phyloP scores from a whole-genome alignment of 2,113 vertebrate species.

The Taxidea taxus region DNA sequence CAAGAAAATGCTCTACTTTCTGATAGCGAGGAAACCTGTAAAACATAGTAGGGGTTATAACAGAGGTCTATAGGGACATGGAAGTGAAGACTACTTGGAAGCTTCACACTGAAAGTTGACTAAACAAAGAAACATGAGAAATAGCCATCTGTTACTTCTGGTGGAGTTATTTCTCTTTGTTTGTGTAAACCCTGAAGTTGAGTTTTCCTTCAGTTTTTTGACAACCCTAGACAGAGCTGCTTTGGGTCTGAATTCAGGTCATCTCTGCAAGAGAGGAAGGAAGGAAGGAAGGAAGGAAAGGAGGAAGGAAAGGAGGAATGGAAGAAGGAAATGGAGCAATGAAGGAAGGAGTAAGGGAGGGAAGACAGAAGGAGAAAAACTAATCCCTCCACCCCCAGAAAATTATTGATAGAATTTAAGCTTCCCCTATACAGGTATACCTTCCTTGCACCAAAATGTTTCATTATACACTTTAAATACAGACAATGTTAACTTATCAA shows the following conservation, averaged over 20 bases:
- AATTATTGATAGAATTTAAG: background rate
- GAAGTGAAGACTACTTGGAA: background rate
- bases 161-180: background rate
- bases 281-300: background rate
- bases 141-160: background rate
- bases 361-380: background rate
- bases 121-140: background rate
- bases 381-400: background rate
- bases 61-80: background rate
- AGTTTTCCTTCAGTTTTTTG: background rate
- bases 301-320: background rate
- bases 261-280: background rate
- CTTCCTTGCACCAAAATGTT: background rate
- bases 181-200: background rate
- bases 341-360: background rate
- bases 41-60: background rate
- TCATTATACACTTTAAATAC: background rate
- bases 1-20: background rate
- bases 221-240: background rate
- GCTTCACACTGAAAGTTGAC: background rate
- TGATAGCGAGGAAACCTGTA: background rate
- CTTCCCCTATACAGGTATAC: background rate
- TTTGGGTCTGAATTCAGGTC: background rate
- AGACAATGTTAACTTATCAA: background rate
- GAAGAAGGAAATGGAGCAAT: background rate